Percentiles rank a stretch among this genome's conserved stretches.
phyloP scores from a whole-genome alignment of 2,888 invertebrate species.

The Dendrolimus houi region DNA sequence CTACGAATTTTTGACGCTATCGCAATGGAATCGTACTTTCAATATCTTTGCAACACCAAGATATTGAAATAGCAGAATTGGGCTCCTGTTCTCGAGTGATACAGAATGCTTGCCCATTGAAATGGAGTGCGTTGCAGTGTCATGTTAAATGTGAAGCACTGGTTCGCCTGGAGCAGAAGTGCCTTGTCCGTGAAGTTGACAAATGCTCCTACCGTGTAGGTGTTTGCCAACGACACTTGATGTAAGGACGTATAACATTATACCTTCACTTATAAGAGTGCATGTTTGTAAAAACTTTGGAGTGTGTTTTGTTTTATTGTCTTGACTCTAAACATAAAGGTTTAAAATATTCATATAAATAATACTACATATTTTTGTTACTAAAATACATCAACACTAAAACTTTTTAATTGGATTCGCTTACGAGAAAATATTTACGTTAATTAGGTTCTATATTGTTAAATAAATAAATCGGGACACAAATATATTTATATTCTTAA shows the following conservation, averaged over 20 bases:
- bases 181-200: slow-evolving; percentile 53
- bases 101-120: slow-evolving; percentile 19
- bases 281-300: not conserved
- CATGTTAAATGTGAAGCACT: slow-evolving; percentile 22
- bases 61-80: too few species aligned
- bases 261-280: slow-evolving; percentile 5
- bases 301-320: too few species aligned
- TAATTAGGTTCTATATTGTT: too few species aligned
- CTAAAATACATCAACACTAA: too few species aligned
- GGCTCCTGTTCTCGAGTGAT: slow-evolving; percentile 14
- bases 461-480: too few species aligned
- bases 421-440: too few species aligned
- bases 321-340: too few species aligned
- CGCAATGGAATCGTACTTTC: not conserved
- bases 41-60: not conserved
- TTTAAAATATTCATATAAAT: too few species aligned
- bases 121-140: slow-evolving; percentile 23
- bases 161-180: slow-evolving; percentile 20
- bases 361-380: too few species aligned
- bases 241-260: slow-evolving; percentile 27
- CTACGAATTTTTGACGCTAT: too few species aligned
- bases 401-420: too few species aligned
- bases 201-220: slow-evolving; percentile 44
- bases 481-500: too few species aligned
- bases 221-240: slow-evolving; percentile 47